Percentiles rank a stretch among this genome's conserved stretches.
These are phyloP conservation scores for Busseola fusca DNA, from an alignment of 2,888 invertebrate species.

Conservation along the genomic window DNA sequence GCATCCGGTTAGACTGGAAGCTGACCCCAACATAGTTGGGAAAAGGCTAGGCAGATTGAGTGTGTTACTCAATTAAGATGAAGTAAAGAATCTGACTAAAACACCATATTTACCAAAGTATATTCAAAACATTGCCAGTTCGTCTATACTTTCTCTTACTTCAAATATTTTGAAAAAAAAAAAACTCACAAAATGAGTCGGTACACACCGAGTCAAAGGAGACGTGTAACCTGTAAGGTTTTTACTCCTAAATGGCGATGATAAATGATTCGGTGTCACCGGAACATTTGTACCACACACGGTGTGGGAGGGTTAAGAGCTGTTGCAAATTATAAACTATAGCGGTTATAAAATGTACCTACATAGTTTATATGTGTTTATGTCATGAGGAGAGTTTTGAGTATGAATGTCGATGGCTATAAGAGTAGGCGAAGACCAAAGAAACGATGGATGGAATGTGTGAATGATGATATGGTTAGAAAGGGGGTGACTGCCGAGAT, in stretches of 20 bases:
- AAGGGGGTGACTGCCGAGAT: too few relatives aligned
- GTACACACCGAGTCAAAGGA: conserved; percentile 39
- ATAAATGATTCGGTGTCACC: conserved; percentile 77
- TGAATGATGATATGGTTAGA: too few relatives aligned
- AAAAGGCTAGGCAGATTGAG: too few relatives aligned
- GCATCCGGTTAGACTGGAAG: too few relatives aligned
- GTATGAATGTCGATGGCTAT: too few relatives aligned
- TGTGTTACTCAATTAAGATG: too few relatives aligned
- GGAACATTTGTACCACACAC: conserved; percentile 74
- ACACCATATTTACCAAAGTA: neutral
- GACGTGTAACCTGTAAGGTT: conserved; percentile 28
- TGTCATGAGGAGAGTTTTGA: too few relatives aligned
- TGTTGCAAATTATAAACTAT: conserved; percentile 54
- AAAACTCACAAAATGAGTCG: conserved; percentile 20
- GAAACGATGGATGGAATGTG: too few relatives aligned
- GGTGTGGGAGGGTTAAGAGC: conserved; percentile 48
- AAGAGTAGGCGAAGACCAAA: too few relatives aligned
- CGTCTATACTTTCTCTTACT: neutral
- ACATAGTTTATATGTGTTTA: too few relatives aligned
- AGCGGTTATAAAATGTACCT: neutral
- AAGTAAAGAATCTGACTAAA: neutral
- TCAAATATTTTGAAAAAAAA: neutral
- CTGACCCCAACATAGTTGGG: too few relatives aligned
- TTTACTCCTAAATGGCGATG: conserved; percentile 57
- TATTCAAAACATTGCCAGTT: neutral